Conservation (phyloP, 2,888 invertebrate genomes). For the Nephrotoma appendiculata region DNA sequence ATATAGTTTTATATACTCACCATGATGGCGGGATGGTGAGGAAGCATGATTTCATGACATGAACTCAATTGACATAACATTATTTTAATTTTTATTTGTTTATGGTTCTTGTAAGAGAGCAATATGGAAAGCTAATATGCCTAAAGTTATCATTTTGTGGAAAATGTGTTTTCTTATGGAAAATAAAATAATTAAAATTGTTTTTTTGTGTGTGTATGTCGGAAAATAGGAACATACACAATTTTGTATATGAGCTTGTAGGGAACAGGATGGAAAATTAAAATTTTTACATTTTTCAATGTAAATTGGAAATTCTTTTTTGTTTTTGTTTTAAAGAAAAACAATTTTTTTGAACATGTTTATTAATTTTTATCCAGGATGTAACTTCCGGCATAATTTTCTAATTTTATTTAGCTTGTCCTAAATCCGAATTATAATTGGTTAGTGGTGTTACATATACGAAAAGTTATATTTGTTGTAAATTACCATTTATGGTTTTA, state of each 20-base stretch:
- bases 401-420: not conserved
- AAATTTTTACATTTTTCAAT: not conserved
- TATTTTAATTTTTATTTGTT: not conserved
- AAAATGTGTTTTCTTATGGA: not conserved
- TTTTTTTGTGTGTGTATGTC: not conserved
- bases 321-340: not conserved
- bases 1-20: not conserved
- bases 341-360: not conserved
- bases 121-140: not conserved
- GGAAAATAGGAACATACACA: not conserved
- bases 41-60: not conserved
- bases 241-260: not conserved
- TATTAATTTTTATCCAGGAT: not conserved
- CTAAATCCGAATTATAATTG: not conserved
- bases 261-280: not conserved
- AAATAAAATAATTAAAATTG: not conserved
- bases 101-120: not conserved
- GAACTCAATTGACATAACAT: not conserved
- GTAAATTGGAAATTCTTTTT: not conserved
- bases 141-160: not conserved
- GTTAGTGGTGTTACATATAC: no score
- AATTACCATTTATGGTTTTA: no score
- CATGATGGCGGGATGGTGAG: not conserved
- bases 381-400: not conserved
- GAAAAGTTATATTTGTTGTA: no score